Base-by-base conservation (phyloP, 1,140 invertebrate genomes). In the Odontomachus brunneus region DNA sequence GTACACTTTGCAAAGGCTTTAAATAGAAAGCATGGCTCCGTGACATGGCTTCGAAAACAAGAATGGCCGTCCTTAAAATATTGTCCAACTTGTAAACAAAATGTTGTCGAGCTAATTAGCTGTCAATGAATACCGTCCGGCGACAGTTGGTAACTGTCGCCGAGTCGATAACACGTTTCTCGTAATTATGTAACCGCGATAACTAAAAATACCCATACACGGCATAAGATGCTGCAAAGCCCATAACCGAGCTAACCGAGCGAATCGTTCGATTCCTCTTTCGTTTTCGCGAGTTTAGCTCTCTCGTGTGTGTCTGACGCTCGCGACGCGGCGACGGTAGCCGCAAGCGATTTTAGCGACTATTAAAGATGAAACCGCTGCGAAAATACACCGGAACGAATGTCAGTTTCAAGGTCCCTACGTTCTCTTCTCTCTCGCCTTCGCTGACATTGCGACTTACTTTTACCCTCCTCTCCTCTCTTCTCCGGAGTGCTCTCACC, bases 371-470 rank as follows among this genome's bases (percentile, higher is more conserved):
- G 76, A 51, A 83, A 48, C 49, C 29, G 26, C 57, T 57, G 51
- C 59, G 48, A 74, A 87, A 67, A n/a, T 74, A 82, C 17, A 72
- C 65, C 78, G 59, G 60, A 83, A 87, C 78, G 65, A 83, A 66
- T 66, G 83, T 72, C 78, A 84, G 87, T 88, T 85, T 89, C 89
- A 88, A 90, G 88, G 89, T 67, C 19, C 82, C 49, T 19, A 22
- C 62, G 63, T 78, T 63, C 26, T 59, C 72, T 73, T 44, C 29
- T 33, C 51, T 67, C 73, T 62, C 63, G 66, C 17, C 48, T 33
- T 33, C 76, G 59, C 71, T 74, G 55, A 82, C 67, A 60, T 53
- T 49, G 76, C 67, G 38, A 12, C 29, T 33, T 19, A 12, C 19
- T 15, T 53, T 29, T 44, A n/a, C 29, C 29, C 57, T 29, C 66